phyloP scores from a whole-genome alignment of 2,113 vertebrate genomes.

The Anolis sagrei region DNA sequence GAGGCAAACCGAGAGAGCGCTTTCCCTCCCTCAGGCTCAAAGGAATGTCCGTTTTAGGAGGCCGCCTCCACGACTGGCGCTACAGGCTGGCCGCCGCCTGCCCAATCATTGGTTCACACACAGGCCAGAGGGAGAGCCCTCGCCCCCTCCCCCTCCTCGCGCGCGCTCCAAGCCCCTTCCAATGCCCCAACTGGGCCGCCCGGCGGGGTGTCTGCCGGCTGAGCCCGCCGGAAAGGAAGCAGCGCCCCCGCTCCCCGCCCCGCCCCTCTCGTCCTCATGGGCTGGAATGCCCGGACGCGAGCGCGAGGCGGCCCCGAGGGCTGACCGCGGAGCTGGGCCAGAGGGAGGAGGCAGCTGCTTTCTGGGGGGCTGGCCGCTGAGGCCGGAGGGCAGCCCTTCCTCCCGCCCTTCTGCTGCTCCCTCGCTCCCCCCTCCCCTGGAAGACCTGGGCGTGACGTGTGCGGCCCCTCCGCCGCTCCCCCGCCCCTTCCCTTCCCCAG shows the following conservation, averaged over 20 bases:
- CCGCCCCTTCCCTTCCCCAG: constrained; percentile 39
- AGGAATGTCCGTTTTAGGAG: no score
- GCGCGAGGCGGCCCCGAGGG: not conserved
- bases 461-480: constrained; percentile 6
- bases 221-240: not conserved
- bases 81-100: no score
- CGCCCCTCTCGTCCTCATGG: not conserved
- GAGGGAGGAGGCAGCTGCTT: not conserved
- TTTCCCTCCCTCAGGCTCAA: no score
- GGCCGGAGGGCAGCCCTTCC: not conserved
- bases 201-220: not conserved
- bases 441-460: constrained; percentile 38
- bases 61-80: no score
- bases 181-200: no score
- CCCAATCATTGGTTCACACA: not conserved
- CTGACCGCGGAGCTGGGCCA: not conserved
- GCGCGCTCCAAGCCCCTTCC: no score
- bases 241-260: not conserved
- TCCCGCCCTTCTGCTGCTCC: no score
- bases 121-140: no score
- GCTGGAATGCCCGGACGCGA: not conserved
- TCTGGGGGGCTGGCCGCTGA: not conserved
- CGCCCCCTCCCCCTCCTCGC: no score
- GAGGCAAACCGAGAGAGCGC: no score
- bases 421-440: not conserved